Evolutionary conservation across 1,140 invertebrate genomes (phyloP), one percentile per base, ranked within the genome.

Genomic region (Telenomus remus): DNA sequence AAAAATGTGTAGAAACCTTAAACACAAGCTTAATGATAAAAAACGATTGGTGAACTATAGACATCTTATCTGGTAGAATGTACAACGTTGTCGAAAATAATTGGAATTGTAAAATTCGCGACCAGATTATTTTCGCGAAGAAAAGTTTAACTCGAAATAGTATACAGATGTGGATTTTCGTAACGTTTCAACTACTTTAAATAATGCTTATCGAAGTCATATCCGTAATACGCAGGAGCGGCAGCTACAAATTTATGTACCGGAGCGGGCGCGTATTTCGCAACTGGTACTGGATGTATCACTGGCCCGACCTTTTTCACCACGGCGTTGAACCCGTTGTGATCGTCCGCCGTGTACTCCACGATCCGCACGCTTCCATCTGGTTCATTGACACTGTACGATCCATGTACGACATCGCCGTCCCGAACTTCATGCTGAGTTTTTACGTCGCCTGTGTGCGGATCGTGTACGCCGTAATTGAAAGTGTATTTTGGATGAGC

Each of bases 281-380:
- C 79, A 54, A 84, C 76, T 0, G 85, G 81, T 19, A 80, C 78
- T 0, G 88, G 89, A 65, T 90, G 89, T 4, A 82, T 27, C 13
- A 86, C 84, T 4, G 88, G 87, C 14, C 87, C 88, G 33, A 87
- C 85, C 64, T 88, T 89, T 70, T 89, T 88, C n/a, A 89, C 89
- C 6, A 89, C 88, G 3, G 89, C 89, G 65, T 90, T 89, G 66
- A 90, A 90, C 4, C 89, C 89, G 54, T 89, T 89, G 70, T 89
- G 88, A 68, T 88, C 86, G 54, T 90, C 89, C 0, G 89, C 89
- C 0, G 88, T 89, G 79, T 90, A 90, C 33, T 88, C 87, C 43
- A 89, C 89, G 73, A 89, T 89, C 10, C 89, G 81, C 4, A 88
- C 85, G 33, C 87, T 89, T 7, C 89, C 89, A 61, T 90, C 89